Evolutionary conservation across 2,113 vertebrate genomes (phyloP), one percentile per base, ranked within the genome.

Genomic region (Smithornis capensis): DNA sequence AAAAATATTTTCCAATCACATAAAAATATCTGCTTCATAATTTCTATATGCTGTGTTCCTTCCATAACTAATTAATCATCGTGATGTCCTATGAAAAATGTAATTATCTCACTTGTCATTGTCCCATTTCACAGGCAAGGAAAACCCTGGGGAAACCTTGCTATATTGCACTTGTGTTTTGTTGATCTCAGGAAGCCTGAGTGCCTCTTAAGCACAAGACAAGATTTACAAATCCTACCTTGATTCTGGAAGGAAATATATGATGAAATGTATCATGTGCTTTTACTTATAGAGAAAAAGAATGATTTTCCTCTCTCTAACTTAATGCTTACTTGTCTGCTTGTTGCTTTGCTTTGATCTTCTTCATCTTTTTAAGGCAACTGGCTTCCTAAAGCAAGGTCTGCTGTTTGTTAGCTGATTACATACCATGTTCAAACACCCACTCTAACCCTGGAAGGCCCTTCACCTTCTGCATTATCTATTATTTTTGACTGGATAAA

Each of bases 1-100:
- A 87, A 96, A 95, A 94, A 83, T 89, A 93, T 86, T 92, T 83
- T 93, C 71, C 64, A 83, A 56, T 92, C 76, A 56, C 28, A 64
- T 83, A 85, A 87, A 93, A 90, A 78, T 95, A 95, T 33, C 92
- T 75, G 8, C 47, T 93, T 68, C 60, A 75, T 84, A 78, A 93
- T 91, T 93, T 90, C 76, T 90, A 29, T 83, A 27, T 80, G 71
- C 47, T 38, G 56, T 70, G 35, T 83, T 90, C 68, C 83, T 87
- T 81, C 65, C 9, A 0, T 78, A 75, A 53, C 93, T 93, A 88
- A 96, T 96, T 90, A 93, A 84, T 84, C 71, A 87, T 49, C n/a
- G 24, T 2, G 7, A 74, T 87, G 57, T 84, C 88, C 88, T 92
- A 25, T 79, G 95, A 90, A 93, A 95, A 94, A 89, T 40, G 37